phyloP scores from a whole-genome alignment of 2,113 vertebrate genomes.

The Oophaga pumilio region DNA sequence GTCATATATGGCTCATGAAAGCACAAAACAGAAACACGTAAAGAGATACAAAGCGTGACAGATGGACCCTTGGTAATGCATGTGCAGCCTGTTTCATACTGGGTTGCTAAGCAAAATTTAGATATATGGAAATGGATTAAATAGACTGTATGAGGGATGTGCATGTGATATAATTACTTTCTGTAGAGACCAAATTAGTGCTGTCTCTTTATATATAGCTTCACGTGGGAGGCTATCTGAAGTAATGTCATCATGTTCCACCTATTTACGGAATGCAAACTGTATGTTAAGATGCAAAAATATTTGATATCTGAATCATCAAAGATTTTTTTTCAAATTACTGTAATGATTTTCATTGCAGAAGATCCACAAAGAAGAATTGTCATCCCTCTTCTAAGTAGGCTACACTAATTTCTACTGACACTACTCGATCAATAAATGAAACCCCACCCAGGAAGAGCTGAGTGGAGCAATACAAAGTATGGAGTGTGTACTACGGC shows the following conservation, averaged over 20 bases:
- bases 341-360: not conserved
- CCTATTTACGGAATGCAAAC: constrained; percentile 31
- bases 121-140: constrained; percentile 29
- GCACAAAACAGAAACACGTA: not conserved
- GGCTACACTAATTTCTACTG: not conserved
- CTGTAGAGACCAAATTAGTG: constrained; percentile 19
- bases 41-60: constrained; percentile 26
- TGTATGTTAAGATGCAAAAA: constrained; percentile 16
- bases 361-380: not conserved
- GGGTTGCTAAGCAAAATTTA: constrained; percentile 23
- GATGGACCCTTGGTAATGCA: constrained; percentile 8
- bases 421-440: not conserved
- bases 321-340: not conserved
- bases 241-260: constrained; percentile 13
- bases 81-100: not conserved
- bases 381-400: not conserved
- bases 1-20: not conserved
- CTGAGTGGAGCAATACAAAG: not conserved
- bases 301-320: constrained; percentile 19
- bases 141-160: constrained; percentile 35
- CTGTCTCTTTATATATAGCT: constrained; percentile 43
- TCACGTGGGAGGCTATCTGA: constrained; percentile 38
- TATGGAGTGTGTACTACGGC: not conserved
- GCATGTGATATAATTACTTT: constrained; percentile 55
- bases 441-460: not conserved